Evolutionary conservation across 2,113 vertebrate genomes (phyloP), one percentile per base, ranked within the genome.

Genomic region (Rhinogobius similis): DNA sequence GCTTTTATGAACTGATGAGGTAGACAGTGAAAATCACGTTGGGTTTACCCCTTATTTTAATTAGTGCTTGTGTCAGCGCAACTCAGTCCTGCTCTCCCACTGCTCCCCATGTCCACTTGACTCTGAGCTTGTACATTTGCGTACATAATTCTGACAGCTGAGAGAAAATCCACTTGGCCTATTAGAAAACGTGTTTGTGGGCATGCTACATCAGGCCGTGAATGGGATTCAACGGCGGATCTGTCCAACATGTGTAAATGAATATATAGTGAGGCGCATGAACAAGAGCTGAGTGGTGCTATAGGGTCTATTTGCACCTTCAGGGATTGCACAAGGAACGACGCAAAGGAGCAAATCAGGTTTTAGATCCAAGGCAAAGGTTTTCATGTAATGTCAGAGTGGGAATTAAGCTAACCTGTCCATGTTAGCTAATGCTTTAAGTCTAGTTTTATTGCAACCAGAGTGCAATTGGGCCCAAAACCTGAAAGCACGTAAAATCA

Each of bases 1-100:
- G 72, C 83, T 75, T 88, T 91, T 90, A 91, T 89, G 82, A 89
- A 90, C 82, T 87, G 86, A 90, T 91, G 88, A 90, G 88, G 85
- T 84, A 87, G 84, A 88, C 87, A 85, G 85, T 83, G 79, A 76
- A 87, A 89, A 89, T 92, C 83, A 87, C 84, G 88, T 83, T 67
- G 74, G 72, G 75, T 79, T 86, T 85, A 89, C 89, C 90, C 89
- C 86, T 85, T 83, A 90, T 89, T 84, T 89, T 89, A 92, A 92
- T 92, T 91, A 88, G 89, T 84, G 86, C 75, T 86, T 89, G 83
- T 87, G 89, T 88, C 86, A 86, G 81, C 63, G 74, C 20, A 59
- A 68, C 79, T 89, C 82, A 86, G 77, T 87, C 75, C n/a, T 89
- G 81, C 82, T 85, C 79, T 85, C 84, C 86, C 88, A 79, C 88